Conservation (phyloP, 2,888 invertebrate species). For the Epinotia demarniana region DNA sequence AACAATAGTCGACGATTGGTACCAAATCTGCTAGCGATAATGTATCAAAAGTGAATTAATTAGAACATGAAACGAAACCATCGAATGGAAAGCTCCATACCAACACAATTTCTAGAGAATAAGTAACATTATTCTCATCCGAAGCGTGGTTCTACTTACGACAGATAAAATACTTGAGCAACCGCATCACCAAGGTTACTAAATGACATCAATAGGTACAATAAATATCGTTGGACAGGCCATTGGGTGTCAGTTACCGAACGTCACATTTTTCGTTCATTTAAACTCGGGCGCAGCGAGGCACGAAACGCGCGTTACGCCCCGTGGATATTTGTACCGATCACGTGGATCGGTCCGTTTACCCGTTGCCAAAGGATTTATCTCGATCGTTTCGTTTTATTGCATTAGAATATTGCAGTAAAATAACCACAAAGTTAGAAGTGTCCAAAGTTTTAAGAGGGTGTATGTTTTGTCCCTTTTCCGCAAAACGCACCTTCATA, state of each 20-base stretch:
- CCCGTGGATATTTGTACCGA: slow-evolving; percentile 59
- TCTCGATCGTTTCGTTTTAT: slow-evolving; percentile 9
- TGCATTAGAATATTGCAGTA: background rate
- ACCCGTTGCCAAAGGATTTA: slow-evolving; percentile 32
- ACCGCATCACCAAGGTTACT: slow-evolving; percentile 27
- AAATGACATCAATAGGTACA: slow-evolving; percentile 28
- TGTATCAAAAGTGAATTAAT: no score
- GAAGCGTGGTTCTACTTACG: background rate
- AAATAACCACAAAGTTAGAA: no score
- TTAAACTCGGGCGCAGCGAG: slow-evolving; percentile 64
- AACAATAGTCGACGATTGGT: no score
- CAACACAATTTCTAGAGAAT: background rate
- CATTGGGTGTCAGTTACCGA: slow-evolving; percentile 63
- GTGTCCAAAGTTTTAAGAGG: no score
- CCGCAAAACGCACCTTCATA: no score
- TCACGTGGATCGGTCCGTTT: slow-evolving; percentile 42
- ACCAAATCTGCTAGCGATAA: no score
- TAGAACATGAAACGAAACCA: background rate
- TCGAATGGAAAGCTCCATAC: background rate
- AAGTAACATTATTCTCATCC: background rate
- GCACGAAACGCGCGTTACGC: slow-evolving; percentile 68
- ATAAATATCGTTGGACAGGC: slow-evolving; percentile 46
- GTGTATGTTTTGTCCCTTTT: no score
- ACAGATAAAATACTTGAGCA: slow-evolving; percentile 14
- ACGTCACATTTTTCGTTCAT: slow-evolving; percentile 71